phyloP scores from a whole-genome alignment of 2,888 invertebrate genomes.

The Meiosimyza decipiens region DNA sequence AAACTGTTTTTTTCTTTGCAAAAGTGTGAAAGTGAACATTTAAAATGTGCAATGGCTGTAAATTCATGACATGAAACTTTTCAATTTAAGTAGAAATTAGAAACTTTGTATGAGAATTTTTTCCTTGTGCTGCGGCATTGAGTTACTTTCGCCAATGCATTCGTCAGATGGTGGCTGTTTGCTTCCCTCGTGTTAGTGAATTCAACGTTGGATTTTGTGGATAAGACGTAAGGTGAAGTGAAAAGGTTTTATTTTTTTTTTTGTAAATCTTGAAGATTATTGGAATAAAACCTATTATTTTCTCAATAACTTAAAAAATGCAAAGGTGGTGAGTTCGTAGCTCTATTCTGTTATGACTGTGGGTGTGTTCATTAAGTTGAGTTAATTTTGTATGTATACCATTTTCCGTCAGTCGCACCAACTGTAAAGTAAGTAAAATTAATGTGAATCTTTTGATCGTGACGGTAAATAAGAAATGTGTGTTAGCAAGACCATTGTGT shows the following conservation, averaged over 20 bases:
- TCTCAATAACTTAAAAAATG: background rate
- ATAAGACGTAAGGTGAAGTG: too few species aligned
- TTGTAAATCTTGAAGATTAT: background rate
- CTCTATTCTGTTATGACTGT: background rate
- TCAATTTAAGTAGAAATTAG: too few species aligned
- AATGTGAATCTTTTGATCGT: constrained; percentile 18
- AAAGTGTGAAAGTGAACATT: too few species aligned
- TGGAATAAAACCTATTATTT: background rate
- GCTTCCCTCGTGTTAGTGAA: too few species aligned
- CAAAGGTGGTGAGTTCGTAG: too few species aligned
- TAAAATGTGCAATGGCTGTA: too few species aligned
- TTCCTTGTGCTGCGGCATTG: background rate
- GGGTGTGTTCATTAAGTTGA: constrained; percentile 26
- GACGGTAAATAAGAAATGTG: constrained; percentile 17
- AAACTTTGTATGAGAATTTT: too few species aligned
- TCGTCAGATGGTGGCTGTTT: too few species aligned
- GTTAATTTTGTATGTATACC: constrained; percentile 42
- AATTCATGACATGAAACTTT: too few species aligned
- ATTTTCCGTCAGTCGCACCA: constrained; percentile 31
- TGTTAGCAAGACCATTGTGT: too few species aligned
- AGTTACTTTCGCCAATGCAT: background rate
- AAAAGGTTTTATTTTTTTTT: background rate
- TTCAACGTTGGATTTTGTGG: too few species aligned
- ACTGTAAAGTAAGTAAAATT: background rate
- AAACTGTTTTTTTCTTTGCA: too few species aligned